These are phyloP conservation scores for Pseudois nayaur DNA, from an alignment of 2,113 vertebrate species.

Conservation along the genomic window DNA sequence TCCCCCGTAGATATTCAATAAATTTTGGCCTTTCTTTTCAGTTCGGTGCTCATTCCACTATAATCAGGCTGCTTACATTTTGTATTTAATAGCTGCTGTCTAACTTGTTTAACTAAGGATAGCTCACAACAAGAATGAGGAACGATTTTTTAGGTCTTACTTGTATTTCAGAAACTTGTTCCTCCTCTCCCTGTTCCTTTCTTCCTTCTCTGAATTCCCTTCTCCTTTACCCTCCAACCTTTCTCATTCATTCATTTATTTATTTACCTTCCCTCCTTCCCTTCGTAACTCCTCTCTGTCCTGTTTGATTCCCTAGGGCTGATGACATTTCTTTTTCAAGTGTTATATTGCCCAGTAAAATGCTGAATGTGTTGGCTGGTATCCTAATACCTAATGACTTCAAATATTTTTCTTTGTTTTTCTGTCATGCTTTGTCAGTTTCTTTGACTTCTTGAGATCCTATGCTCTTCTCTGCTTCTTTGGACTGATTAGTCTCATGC, in stretches of 20 bases:
- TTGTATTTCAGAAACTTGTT: conserved; percentile 9
- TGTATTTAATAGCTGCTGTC: neutral
- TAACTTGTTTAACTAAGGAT: neutral
- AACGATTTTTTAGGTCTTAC: neutral
- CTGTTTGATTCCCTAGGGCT: neutral
- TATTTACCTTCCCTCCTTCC: neutral
- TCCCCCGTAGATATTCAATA: neutral
- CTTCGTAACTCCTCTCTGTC: neutral
- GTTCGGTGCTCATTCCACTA: neutral
- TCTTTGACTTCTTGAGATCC: neutral
- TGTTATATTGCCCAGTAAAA: neutral
- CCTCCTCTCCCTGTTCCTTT: neutral
- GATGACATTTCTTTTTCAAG: neutral
- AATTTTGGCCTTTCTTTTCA: conserved; percentile 11
- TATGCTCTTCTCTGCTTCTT: neutral
- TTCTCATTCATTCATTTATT: neutral
- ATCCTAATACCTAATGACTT: neutral
- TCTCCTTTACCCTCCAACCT: neutral
- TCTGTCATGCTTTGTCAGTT: neutral
- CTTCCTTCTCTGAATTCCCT: neutral
- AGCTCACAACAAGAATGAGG: neutral
- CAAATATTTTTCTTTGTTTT: neutral
- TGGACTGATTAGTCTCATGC: neutral
- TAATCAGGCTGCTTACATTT: neutral
- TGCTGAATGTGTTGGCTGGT: neutral